phyloP scores from a whole-genome alignment of 2,797 vertebrate genomes.

The Mycteria americana region DNA sequence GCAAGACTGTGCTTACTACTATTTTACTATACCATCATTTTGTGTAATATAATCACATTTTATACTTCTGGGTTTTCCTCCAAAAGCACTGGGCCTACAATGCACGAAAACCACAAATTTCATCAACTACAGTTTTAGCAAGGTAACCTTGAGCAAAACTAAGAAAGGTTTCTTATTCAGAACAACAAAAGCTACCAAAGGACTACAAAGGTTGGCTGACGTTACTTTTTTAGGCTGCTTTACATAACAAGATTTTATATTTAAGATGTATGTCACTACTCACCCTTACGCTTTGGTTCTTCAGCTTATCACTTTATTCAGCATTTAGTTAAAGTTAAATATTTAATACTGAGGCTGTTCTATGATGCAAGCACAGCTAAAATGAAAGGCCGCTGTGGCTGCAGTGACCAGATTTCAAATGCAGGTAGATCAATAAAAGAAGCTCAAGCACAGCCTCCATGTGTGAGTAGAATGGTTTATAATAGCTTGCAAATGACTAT shows the following conservation, averaged over 20 bases:
- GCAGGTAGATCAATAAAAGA: constrained; percentile 85
- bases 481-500: constrained; percentile 78
- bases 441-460: constrained; percentile 72
- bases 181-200: not conserved
- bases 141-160: constrained; percentile 10
- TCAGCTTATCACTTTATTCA: constrained; percentile 78
- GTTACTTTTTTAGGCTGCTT: not conserved
- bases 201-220: constrained; percentile 2
- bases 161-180: not conserved
- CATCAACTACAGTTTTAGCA: constrained; percentile 2
- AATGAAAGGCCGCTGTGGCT: constrained; percentile 87
- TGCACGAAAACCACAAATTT: not conserved
- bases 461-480: constrained; percentile 75
- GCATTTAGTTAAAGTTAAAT: constrained; percentile 85
- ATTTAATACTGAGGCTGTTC: constrained; percentile 84
- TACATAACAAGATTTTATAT: constrained; percentile 15
- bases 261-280: constrained; percentile 44
- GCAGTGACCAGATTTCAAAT: constrained; percentile 91
- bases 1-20: not conserved
- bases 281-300: constrained; percentile 57
- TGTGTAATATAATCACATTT: not conserved
- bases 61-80: not conserved
- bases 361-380: constrained; percentile 87
- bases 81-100: not conserved
- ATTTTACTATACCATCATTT: not conserved